Percentiles rank a stretch among this genome's conserved stretches.
Evolutionary conservation across 2,797 vertebrate genomes (phyloP).

Genomic region (Halcyon chelicuti): DNA sequence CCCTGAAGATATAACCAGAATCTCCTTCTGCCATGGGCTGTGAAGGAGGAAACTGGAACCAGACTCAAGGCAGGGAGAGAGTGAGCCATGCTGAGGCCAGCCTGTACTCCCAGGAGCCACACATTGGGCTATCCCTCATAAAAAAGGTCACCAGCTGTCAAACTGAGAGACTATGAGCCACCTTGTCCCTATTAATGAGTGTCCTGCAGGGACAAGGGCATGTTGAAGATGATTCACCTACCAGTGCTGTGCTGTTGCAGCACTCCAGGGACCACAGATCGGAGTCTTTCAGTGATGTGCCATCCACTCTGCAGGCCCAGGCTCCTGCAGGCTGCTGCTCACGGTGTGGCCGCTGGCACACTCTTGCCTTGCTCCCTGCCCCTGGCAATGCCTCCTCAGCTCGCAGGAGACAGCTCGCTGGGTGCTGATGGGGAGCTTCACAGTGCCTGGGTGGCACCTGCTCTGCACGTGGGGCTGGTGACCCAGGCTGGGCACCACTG

Average conservation of each 20-base stretch:
- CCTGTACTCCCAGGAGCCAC: not conserved
- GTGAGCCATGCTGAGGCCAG: not conserved
- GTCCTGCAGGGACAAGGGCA: not conserved
- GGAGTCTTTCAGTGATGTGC: not conserved
- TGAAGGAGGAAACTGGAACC: not conserved
- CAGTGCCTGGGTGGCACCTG: not conserved
- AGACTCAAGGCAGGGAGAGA: not conserved
- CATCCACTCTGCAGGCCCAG: not conserved
- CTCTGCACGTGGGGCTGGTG: not conserved
- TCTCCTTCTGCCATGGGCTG: not conserved
- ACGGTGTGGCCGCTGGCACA: accelerated
- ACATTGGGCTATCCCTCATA: not conserved
- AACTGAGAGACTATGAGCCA: not conserved
- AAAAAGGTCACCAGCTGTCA: not conserved
- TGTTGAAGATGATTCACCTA: not conserved
- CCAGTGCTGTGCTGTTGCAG: not conserved
- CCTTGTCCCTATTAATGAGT: not conserved
- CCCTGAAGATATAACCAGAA: not conserved
- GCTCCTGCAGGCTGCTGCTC: not conserved
- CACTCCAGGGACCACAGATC: no score
- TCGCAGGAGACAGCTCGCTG: not conserved
- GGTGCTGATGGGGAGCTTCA: not conserved
- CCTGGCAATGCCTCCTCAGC: accelerated
- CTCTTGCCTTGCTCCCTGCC: not conserved
- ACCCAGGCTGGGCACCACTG: no score